Conservation (phyloP, 2,888 invertebrate species). For the Trachelus tabidus region DNA sequence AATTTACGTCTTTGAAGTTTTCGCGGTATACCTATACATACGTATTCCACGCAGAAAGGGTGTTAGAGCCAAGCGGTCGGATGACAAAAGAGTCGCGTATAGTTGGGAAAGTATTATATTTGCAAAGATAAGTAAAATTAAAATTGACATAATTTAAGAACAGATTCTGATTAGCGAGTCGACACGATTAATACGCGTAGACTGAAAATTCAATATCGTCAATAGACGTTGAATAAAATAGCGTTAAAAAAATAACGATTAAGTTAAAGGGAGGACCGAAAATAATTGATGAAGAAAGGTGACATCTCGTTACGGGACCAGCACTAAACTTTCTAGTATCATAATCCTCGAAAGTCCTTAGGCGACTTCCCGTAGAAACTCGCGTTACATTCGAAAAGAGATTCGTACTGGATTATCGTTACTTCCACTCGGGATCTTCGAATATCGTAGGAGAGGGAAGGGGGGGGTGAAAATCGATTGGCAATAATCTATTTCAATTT, state of each 20-base stretch:
- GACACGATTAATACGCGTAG: not conserved
- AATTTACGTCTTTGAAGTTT: not conserved
- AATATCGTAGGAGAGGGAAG: slow-evolving; percentile 14
- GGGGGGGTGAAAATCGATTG: slow-evolving; percentile 43
- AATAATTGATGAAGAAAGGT: not conserved
- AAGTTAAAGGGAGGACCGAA: not conserved
- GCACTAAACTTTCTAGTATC: slow-evolving; percentile 42
- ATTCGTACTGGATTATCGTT: slow-evolving; percentile 60
- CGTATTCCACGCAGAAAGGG: not conserved
- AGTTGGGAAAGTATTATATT: not conserved
- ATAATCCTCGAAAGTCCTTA: slow-evolving; percentile 56
- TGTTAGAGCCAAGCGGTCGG: not conserved
- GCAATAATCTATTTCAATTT: slow-evolving; percentile 60
- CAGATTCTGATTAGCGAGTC: not conserved
- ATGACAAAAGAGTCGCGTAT: not conserved
- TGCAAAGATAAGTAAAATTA: not conserved
- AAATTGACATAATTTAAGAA: not conserved
- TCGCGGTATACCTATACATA: not conserved
- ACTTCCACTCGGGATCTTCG: slow-evolving; percentile 55
- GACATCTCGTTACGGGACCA: not conserved
- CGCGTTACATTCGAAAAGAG: slow-evolving; percentile 51
- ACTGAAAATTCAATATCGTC: not conserved
- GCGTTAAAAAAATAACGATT: not conserved
- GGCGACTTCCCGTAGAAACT: slow-evolving; percentile 15
- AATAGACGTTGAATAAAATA: not conserved